phyloP scores from a whole-genome alignment of 2,113 vertebrate genomes.

The Seriola quinqueradiata region DNA sequence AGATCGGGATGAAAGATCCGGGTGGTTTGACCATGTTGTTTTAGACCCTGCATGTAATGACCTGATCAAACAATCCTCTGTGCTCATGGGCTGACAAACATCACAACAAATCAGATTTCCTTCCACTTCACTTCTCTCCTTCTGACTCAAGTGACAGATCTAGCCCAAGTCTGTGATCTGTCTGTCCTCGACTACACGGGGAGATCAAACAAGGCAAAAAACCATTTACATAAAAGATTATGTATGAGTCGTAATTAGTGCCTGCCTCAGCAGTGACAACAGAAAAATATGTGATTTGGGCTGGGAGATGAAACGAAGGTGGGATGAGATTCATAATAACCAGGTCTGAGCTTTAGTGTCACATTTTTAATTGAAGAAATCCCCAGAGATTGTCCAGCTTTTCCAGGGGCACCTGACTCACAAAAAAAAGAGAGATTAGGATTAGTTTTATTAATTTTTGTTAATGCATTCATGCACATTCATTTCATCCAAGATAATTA shows the following conservation, averaged over 20 bases:
- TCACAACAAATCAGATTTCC: constrained; percentile 71
- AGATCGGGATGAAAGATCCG: constrained; percentile 59
- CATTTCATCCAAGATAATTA: constrained; percentile 75
- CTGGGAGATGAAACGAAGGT: constrained; percentile 75
- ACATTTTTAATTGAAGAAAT: constrained; percentile 80
- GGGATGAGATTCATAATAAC: constrained; percentile 69
- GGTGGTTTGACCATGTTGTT: constrained; percentile 55
- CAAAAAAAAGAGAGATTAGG: constrained; percentile 67
- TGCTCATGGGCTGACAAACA: constrained; percentile 66
- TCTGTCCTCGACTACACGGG: constrained; percentile 61
- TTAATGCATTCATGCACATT: constrained; percentile 74
- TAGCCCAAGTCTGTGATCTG: constrained; percentile 68
- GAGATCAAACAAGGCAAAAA: constrained; percentile 74
- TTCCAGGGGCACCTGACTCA: constrained; percentile 63
- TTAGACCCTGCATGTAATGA: constrained; percentile 46
- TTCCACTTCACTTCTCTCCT: constrained; percentile 61
- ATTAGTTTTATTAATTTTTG: constrained; percentile 75
- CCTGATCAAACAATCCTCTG: constrained; percentile 69
- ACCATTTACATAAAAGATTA: constrained; percentile 82
- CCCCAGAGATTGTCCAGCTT: constrained; percentile 68
- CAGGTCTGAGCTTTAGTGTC: constrained; percentile 71
- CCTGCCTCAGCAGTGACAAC: constrained; percentile 69
- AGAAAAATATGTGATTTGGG: constrained; percentile 64
- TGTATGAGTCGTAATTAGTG: constrained; percentile 81
- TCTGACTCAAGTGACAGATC: constrained; percentile 68